Percentiles rank a stretch among this genome's conserved stretches.
Evolutionary conservation across 2,888 invertebrate genomes (phyloP).

Genomic region (Parapristionchus giblindavisi): DNA sequence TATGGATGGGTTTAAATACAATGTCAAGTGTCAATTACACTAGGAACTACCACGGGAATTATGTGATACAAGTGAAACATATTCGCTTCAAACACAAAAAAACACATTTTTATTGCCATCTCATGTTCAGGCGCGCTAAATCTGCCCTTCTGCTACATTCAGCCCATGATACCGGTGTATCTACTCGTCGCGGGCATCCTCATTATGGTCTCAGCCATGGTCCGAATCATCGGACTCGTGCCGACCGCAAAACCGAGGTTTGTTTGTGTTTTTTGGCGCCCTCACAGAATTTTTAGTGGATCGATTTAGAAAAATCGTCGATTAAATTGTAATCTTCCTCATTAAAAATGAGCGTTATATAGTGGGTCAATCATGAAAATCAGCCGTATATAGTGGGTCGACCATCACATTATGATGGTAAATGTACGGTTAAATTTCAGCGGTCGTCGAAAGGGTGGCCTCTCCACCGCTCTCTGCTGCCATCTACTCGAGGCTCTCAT

Average conservation of each 20-base stretch:
- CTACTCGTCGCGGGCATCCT: slow-evolving; percentile 59
- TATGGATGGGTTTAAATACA: not conserved
- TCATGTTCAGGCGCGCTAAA: slow-evolving; percentile 53
- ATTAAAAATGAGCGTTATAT: no score
- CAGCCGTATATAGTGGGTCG: not conserved
- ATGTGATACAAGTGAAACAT: not conserved
- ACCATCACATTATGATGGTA: not conserved
- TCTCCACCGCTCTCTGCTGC: slow-evolving; percentile 45
- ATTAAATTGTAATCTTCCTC: no score
- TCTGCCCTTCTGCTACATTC: slow-evolving; percentile 59
- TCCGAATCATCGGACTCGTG: slow-evolving; percentile 58
- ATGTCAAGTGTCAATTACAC: not conserved
- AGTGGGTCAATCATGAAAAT: not conserved
- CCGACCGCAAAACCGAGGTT: slow-evolving; percentile 44
- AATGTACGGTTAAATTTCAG: slow-evolving; percentile 12
- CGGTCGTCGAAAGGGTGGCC: slow-evolving; percentile 38
- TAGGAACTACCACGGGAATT: not conserved
- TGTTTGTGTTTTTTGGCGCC: no score
- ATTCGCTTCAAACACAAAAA: not conserved
- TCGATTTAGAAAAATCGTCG: no score
- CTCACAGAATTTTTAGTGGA: no score
- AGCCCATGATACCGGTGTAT: slow-evolving; percentile 67
- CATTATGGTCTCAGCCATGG: slow-evolving; percentile 57
- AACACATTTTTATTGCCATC: not conserved
- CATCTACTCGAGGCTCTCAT: slow-evolving; percentile 59